Percentiles rank a stretch among this genome's conserved stretches.
Evolutionary conservation across 53 echinoderm and acorn worm genomes (phyloP).

Genomic region (Apostichopus leukothele): DNA sequence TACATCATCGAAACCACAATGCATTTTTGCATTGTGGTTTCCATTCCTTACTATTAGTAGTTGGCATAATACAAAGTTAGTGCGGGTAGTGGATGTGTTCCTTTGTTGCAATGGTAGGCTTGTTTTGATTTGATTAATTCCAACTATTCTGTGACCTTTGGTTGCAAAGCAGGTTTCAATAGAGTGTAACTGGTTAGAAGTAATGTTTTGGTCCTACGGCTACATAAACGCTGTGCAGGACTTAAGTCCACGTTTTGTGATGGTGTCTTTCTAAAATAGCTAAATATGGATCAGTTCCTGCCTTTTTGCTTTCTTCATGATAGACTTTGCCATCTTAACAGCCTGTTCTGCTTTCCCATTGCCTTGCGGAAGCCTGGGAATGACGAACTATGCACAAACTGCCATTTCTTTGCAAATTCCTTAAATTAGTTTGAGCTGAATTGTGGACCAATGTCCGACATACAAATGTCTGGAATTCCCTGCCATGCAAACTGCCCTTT

Average conservation of each 20-base stretch:
- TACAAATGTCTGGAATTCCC: constrained; percentile 51
- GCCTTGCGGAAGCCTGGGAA: constrained; percentile 52
- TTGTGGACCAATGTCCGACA: constrained; percentile 63
- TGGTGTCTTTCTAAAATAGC: too few species aligned
- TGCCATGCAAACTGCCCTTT: constrained; percentile 63
- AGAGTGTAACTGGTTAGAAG: constrained; percentile 54
- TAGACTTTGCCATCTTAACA: constrained; percentile 56
- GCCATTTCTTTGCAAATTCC: constrained; percentile 47
- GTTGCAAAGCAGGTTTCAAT: constrained; percentile 33
- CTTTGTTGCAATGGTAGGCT: neutral
- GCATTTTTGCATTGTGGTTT: too few species aligned
- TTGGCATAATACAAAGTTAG: too few species aligned
- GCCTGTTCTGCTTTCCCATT: constrained; percentile 60
- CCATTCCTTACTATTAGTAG: too few species aligned
- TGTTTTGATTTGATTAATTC: constrained; percentile 27
- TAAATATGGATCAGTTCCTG: constrained; percentile 58
- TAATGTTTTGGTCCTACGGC: constrained; percentile 42
- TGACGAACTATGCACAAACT: constrained; percentile 55
- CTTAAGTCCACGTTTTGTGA: constrained; percentile 23
- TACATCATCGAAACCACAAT: too few species aligned
- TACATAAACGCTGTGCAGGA: constrained; percentile 52
- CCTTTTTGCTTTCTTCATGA: constrained; percentile 52
- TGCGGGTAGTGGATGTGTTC: too few species aligned
- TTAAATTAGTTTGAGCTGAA: constrained; percentile 52
- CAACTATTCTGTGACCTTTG: constrained; percentile 8